Percentiles rank a stretch among this genome's conserved stretches.
Evolutionary conservation across 2,113 vertebrate species (phyloP).

Genomic region (Gila orcuttii): DNA sequence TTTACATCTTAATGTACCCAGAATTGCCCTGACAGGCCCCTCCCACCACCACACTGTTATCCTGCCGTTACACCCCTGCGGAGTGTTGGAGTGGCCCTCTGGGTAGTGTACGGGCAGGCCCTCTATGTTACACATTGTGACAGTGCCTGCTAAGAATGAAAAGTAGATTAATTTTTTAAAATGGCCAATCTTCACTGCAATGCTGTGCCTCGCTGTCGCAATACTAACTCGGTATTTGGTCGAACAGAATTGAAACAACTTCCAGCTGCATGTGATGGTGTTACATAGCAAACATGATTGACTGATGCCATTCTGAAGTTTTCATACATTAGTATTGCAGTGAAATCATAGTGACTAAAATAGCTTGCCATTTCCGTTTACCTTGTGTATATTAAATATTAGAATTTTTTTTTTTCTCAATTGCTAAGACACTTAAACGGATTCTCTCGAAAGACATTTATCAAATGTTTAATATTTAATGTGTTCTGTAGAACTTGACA

Average conservation of each 20-base stretch:
- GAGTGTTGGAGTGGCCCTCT: conserved; percentile 59
- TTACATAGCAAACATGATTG: background rate
- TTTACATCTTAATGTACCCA: conserved; percentile 59
- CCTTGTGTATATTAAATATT: background rate
- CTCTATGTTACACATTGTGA: conserved; percentile 47
- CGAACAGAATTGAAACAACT: background rate
- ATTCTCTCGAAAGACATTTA: background rate
- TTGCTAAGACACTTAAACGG: background rate
- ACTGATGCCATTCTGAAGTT: background rate
- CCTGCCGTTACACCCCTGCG: conserved; percentile 58
- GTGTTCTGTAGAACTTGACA: background rate
- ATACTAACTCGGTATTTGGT: background rate
- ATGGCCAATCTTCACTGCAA: background rate
- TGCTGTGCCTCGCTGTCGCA: background rate
- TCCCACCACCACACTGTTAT: conserved; percentile 63
- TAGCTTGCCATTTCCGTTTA: background rate
- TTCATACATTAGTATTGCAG: background rate
- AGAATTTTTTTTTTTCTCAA: background rate
- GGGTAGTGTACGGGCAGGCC: conserved; percentile 43
- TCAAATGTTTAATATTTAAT: background rate
- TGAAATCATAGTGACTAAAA: background rate
- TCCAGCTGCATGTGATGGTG: background rate
- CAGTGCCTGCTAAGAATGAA: conserved; percentile 3
- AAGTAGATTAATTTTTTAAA: background rate
- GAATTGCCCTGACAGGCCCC: conserved; percentile 59